These are phyloP conservation scores for Orchesella flavescens DNA, from an alignment of 2,888 invertebrate species.

Conservation along the genomic window DNA sequence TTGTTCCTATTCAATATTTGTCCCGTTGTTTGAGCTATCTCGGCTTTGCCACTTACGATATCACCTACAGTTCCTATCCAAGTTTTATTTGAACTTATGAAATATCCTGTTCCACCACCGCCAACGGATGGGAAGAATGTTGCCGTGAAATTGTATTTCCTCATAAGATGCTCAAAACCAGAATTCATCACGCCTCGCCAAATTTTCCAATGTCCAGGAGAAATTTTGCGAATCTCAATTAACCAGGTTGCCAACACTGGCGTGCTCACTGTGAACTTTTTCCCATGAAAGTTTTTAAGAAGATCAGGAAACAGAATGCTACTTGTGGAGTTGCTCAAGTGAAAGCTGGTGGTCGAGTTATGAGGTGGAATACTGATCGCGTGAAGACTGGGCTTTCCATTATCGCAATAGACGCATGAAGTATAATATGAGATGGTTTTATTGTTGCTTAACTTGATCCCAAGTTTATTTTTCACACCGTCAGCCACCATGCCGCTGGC, in stretches of 20 bases:
- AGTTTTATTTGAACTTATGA: slow-evolving; percentile 45
- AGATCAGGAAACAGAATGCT: slow-evolving; percentile 60
- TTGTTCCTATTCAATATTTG: slow-evolving; percentile 44
- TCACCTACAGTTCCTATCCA: slow-evolving; percentile 65
- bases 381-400: slow-evolving; percentile 25
- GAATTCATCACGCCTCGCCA: slow-evolving; percentile 50
- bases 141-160: slow-evolving; percentile 56
- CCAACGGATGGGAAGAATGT: slow-evolving; percentile 43
- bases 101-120: slow-evolving; percentile 56
- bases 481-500: slow-evolving; percentile 22
- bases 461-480: slow-evolving; percentile 47
- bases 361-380: slow-evolving; percentile 27
- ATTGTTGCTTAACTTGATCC: slow-evolving; percentile 19
- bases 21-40: slow-evolving; percentile 54
- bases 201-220: slow-evolving; percentile 33
- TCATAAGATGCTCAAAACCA: slow-evolving; percentile 36
- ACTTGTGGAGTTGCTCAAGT: slow-evolving; percentile 34
- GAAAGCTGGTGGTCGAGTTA: slow-evolving; percentile 33
- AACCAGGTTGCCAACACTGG: slow-evolving; percentile 49
- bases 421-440: slow-evolving; percentile 27
- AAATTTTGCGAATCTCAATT: slow-evolving; percentile 45
- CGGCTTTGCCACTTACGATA: slow-evolving; percentile 48
- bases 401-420: slow-evolving; percentile 55
- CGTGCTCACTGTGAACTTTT: slow-evolving; percentile 39
- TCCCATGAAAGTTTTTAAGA: slow-evolving; percentile 52